Conservation (phyloP, 2,797 vertebrate species). For the Adelosebastes latens region DNA sequence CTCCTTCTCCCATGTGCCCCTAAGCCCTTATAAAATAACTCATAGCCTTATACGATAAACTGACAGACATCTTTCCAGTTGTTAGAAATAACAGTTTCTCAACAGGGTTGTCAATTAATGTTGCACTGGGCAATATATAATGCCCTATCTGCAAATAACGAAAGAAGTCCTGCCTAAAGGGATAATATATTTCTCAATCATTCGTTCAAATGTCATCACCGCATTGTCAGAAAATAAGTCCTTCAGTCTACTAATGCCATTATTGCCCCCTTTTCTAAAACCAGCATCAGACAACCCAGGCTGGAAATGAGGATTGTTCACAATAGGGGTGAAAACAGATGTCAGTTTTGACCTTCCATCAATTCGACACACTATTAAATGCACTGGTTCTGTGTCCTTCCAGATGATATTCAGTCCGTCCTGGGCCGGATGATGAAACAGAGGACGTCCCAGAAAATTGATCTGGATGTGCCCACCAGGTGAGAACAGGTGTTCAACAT, state of each 20-base stretch:
- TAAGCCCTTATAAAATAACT: neutral
- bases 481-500: conserved; percentile 56
- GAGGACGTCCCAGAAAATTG: conserved; percentile 71
- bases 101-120: neutral
- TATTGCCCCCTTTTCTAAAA: neutral
- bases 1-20: neutral
- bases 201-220: fast-evolving
- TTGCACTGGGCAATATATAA: neutral
- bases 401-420: conserved; percentile 86
- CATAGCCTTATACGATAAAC: neutral
- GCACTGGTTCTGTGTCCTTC: neutral
- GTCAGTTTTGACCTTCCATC: neutral
- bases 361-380: no score
- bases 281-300: neutral
- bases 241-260: neutral
- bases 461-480: conserved; percentile 79
- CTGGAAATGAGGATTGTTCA: neutral
- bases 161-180: neutral
- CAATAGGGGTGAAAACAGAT: neutral
- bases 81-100: neutral
- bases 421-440: conserved; percentile 78
- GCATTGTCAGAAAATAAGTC: no score
- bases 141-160: neutral
- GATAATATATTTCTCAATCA: neutral
- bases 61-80: neutral